These are phyloP conservation scores for Ischnus inquisitorius DNA, from an alignment of 2,888 invertebrate genomes.

Conservation along the genomic window DNA sequence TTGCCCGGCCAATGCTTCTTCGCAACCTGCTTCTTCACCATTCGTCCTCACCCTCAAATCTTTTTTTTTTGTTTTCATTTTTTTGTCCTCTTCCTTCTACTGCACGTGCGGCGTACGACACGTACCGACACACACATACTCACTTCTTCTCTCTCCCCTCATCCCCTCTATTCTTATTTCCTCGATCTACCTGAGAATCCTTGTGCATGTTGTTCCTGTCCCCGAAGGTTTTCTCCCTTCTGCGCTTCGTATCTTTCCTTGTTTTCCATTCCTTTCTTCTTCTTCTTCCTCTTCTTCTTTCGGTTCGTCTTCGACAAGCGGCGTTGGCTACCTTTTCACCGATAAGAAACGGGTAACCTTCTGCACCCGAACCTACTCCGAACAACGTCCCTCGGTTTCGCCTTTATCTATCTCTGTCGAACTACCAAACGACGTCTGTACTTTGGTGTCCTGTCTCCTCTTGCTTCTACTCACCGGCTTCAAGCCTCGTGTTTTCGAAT, in stretches of 20 bases:
- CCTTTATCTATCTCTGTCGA: conserved; percentile 12
- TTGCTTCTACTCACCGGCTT: conserved; percentile 5
- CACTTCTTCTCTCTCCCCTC: not conserved
- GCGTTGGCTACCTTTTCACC: conserved; percentile 61
- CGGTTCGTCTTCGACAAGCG: conserved; percentile 55
- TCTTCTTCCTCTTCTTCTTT: conserved; percentile 39
- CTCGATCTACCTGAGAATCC: conserved; percentile 67
- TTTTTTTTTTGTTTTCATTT: conserved; percentile 40
- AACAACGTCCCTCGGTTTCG: conserved; percentile 56
- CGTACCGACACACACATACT: conserved; percentile 8
- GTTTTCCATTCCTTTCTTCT: conserved; percentile 40
- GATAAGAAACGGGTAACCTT: conserved; percentile 45
- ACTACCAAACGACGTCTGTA: not conserved
- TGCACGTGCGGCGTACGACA: conserved; percentile 52
- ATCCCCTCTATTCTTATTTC: conserved; percentile 55
- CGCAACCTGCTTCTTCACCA: conserved; percentile 77
- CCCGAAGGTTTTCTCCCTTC: conserved; percentile 64
- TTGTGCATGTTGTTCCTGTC: conserved; percentile 63
- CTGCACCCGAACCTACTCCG: conserved; percentile 61
- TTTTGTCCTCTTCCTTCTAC: conserved; percentile 54
- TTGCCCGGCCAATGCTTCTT: conserved; percentile 84
- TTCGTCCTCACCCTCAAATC: conserved; percentile 51
- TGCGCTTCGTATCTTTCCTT: conserved; percentile 52
- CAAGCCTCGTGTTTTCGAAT: conserved; percentile 41
- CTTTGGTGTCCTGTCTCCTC: not conserved